Percentiles rank a stretch among this genome's conserved stretches.
phyloP scores from a whole-genome alignment of 1,140 invertebrate species.

The Anadara kagoshimensis region DNA sequence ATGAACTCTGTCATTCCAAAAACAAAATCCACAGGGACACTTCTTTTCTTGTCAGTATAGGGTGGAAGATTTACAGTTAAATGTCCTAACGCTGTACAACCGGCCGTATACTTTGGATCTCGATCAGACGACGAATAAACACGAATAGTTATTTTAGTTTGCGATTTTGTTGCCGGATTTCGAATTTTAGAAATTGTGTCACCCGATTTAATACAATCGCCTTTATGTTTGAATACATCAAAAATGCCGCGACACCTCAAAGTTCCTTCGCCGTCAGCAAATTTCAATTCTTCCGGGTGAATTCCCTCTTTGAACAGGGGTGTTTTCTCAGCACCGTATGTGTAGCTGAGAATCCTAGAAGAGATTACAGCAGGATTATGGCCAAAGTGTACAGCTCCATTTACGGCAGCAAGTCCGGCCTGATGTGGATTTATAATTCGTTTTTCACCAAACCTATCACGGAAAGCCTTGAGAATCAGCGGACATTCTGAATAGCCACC shows the following conservation, averaged over 20 bases:
- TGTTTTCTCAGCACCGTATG: constrained; percentile 17
- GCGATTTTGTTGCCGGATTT: neutral
- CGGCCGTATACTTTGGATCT: constrained; percentile 12
- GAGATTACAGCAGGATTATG: constrained; percentile 26
- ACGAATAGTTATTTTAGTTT: neutral
- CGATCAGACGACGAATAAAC: neutral
- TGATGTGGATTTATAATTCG: constrained; percentile 22
- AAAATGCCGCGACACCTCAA: constrained; percentile 15
- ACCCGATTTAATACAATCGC: neutral
- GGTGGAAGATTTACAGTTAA: constrained; percentile 5
- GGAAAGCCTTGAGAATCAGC: constrained; percentile 11
- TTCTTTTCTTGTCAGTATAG: constrained; percentile 5
- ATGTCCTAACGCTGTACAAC: constrained; percentile 13
- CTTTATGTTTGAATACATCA: constrained; percentile 8
- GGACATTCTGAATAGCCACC: constrained; percentile 31
- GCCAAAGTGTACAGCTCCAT: constrained; percentile 29
- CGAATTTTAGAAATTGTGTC: constrained; percentile 8
- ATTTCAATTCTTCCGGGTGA: constrained; percentile 12
- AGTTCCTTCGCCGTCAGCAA: neutral
- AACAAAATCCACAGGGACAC: constrained; percentile 11
- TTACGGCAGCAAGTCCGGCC: constrained; percentile 27
- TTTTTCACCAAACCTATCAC: constrained; percentile 10
- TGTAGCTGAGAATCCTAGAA: constrained; percentile 21
- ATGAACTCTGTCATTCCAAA: constrained; percentile 27
- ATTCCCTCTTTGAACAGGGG: constrained; percentile 7